These are phyloP conservation scores for Creontiades dilutus DNA, from an alignment of 2,888 invertebrate species.

Conservation along the genomic window DNA sequence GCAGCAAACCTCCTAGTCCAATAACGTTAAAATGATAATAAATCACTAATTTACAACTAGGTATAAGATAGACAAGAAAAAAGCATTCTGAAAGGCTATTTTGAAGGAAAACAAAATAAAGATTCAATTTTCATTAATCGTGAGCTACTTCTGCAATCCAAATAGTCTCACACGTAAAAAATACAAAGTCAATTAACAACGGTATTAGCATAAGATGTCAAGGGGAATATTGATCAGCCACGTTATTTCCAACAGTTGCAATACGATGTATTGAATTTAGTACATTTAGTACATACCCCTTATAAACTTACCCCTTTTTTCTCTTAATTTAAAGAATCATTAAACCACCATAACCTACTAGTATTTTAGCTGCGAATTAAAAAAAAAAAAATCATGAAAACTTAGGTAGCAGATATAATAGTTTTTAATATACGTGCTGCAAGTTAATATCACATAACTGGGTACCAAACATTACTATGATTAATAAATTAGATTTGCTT, in stretches of 20 bases:
- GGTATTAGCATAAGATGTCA: no score
- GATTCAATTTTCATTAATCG: not conserved
- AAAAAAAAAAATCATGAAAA: not conserved
- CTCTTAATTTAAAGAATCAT: not conserved
- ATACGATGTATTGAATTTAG: not conserved
- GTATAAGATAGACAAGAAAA: not conserved
- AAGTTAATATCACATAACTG: not conserved
- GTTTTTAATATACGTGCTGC: not conserved
- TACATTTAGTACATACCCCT: no score
- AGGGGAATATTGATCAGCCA: no score
- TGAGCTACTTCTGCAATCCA: not conserved
- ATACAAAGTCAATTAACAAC: not conserved
- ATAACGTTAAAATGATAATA: not conserved
- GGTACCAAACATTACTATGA: no score
- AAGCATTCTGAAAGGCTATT: conserved; percentile 20
- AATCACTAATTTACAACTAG: not conserved
- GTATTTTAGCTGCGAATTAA: not conserved
- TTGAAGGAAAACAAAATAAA: not conserved
- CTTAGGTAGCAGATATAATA: not conserved
- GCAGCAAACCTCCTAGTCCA: not conserved
- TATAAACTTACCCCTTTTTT: not conserved
- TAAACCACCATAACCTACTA: not conserved
- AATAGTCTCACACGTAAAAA: conserved; percentile 14
- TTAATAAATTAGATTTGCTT: not conserved
- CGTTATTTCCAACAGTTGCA: not conserved